A percentile compares a stretch with the other conserved stretches of the same genome.
phyloP scores from a whole-genome alignment of 2,888 invertebrate genomes.

The Listrodromus nycthemerus region DNA sequence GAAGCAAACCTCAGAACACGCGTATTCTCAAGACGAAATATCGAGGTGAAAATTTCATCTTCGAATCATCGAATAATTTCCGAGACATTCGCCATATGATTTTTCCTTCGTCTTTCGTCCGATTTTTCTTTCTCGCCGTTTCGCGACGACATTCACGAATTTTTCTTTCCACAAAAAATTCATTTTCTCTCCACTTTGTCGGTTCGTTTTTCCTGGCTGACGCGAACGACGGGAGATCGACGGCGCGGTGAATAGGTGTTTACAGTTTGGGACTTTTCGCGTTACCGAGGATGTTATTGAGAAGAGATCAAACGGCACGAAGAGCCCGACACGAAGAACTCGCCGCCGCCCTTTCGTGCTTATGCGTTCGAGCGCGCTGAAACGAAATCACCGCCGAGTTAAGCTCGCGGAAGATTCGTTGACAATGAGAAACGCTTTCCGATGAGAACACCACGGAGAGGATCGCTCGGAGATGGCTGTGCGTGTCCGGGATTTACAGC shows the following conservation, averaged over 20 bases:
- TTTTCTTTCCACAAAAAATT: background rate
- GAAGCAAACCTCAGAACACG: conserved; percentile 28
- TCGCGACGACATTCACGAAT: conserved; percentile 20
- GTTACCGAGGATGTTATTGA: conserved; percentile 32
- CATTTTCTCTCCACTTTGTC: no score
- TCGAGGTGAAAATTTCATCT: conserved; percentile 58
- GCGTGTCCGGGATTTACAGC: conserved; percentile 1
- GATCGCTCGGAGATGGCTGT: conserved; percentile 3
- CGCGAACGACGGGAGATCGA: conserved; percentile 51
- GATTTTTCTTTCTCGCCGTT: background rate
- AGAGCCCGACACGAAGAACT: conserved; percentile 40
- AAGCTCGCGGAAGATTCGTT: conserved; percentile 68
- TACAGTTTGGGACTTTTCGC: conserved; percentile 50
- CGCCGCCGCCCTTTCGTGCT: conserved; percentile 62
- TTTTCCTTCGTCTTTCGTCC: conserved; percentile 29
- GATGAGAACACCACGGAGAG: conserved; percentile 10
- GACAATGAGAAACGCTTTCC: conserved; percentile 65
- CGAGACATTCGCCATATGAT: conserved; percentile 38
- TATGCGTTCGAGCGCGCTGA: conserved; percentile 69
- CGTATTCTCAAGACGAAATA: conserved; percentile 55
- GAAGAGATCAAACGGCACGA: conserved; percentile 43
- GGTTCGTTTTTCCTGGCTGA: conserved; percentile 28
- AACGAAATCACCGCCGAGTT: conserved; percentile 71
- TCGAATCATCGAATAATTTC: conserved; percentile 62
- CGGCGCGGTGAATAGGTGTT: conserved; percentile 63